Evolutionary conservation across 2,797 vertebrate species (phyloP).

Genomic region (Iguana delicatissima): DNA sequence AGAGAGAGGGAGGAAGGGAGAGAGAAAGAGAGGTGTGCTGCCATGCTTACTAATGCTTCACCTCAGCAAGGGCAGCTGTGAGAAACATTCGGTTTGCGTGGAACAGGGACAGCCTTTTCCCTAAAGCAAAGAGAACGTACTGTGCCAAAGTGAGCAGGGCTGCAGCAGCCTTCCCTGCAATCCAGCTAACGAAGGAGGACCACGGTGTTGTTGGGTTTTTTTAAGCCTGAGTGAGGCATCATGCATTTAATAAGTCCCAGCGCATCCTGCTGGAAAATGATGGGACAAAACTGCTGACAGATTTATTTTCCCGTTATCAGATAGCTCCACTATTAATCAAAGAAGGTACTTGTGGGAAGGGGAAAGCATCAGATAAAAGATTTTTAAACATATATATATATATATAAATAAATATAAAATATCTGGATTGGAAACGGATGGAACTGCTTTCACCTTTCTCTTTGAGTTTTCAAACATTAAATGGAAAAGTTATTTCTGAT

Average conservation of each 20-base stretch:
- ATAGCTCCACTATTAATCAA: constrained; percentile 23
- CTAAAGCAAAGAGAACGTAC: not conserved
- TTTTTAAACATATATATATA: not conserved
- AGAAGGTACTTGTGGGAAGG: not conserved
- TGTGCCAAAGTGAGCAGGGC: constrained; percentile 7
- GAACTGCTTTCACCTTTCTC: not conserved
- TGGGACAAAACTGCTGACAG: constrained; percentile 24
- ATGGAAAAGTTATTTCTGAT: not conserved
- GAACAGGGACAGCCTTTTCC: constrained; percentile 8
- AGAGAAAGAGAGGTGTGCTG: not conserved
- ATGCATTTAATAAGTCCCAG: constrained; percentile 47
- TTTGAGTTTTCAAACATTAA: not conserved
- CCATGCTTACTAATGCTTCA: constrained; percentile 40
- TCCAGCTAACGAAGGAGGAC: not conserved
- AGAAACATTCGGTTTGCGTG: constrained; percentile 5
- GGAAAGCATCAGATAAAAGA: not conserved
- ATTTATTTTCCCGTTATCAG: constrained; percentile 39
- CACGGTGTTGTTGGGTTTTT: not conserved
- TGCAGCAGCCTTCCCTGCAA: not conserved
- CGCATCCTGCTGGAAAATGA: constrained; percentile 8
- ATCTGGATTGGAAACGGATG: not conserved
- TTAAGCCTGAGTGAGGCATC: constrained; percentile 22
- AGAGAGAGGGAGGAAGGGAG: not conserved
- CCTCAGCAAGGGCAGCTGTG: constrained; percentile 21
- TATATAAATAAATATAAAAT: too few species aligned